Percentiles rank a stretch among this genome's conserved stretches.
These are phyloP conservation scores for Brachyalestes nurse DNA, from an alignment of 2,797 vertebrate species.

Conservation along the genomic window DNA sequence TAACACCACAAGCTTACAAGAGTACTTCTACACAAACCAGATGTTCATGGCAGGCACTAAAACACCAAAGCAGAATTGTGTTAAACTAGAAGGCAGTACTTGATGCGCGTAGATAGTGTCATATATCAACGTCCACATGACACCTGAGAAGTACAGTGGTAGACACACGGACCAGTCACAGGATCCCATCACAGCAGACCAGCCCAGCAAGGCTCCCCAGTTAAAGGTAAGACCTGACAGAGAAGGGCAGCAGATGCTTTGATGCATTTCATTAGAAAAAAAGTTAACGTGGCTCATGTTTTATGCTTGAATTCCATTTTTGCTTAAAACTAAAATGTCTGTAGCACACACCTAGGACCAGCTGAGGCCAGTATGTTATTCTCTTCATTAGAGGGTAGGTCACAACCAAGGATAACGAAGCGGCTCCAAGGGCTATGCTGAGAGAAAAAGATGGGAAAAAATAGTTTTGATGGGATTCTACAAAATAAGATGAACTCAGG, in stretches of 20 bases:
- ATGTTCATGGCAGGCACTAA: neutral
- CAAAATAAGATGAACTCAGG: too few relatives aligned
- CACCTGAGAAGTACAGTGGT: conserved; percentile 91
- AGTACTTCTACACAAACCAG: neutral
- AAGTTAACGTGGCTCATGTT: neutral
- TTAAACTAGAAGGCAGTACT: conserved; percentile 71
- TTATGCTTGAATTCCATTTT: neutral
- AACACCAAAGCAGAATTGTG: too few relatives aligned
- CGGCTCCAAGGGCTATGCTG: conserved; percentile 89
- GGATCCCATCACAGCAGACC: conserved; percentile 88
- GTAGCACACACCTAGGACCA: conserved; percentile 84
- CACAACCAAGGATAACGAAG: conserved; percentile 88
- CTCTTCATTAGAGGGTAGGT: conserved; percentile 96
- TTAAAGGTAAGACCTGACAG: conserved; percentile 90
- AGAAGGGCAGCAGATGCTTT: neutral
- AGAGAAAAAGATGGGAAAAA: conserved; percentile 40
- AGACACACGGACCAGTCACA: conserved; percentile 94
- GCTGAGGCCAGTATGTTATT: conserved; percentile 95
- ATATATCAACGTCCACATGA: conserved; percentile 95
- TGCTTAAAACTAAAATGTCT: neutral
- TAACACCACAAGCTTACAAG: neutral
- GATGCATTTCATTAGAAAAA: too few relatives aligned
- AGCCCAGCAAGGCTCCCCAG: conserved; percentile 95
- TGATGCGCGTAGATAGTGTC: conserved; percentile 98
- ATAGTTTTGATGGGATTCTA: neutral